A percentile compares a stretch with the other conserved stretches of the same genome.
Conservation (phyloP, 2,113 vertebrate genomes). For the Odocoileus hemionus region DNA sequence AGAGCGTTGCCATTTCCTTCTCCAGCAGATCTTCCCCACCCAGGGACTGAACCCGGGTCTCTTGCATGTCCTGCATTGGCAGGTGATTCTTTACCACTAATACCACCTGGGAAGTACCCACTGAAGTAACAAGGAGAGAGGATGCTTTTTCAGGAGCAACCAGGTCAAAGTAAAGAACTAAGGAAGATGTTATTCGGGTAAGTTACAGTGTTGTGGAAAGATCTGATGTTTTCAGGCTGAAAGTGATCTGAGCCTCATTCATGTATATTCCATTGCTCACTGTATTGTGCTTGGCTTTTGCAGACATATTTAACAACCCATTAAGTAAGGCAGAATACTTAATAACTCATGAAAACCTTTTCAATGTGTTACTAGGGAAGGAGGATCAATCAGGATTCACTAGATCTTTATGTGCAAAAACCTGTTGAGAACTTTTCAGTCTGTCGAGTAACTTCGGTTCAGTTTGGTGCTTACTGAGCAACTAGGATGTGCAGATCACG, state of each 20-base stretch:
- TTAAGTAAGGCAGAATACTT: background rate
- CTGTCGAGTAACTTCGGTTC: background rate
- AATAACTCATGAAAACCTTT: background rate
- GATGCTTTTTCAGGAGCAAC: background rate
- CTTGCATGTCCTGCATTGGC: background rate
- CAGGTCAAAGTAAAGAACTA: background rate
- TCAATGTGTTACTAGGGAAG: background rate
- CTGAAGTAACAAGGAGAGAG: background rate
- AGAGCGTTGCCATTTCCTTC: background rate
- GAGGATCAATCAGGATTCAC: background rate
- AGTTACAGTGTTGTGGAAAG: background rate
- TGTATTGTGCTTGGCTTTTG: background rate
- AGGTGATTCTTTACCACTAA: background rate
- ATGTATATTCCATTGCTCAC: background rate
- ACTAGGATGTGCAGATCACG: background rate
- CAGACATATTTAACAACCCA: background rate
- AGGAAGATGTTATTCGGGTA: background rate
- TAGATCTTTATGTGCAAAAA: background rate
- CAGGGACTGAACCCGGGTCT: background rate
- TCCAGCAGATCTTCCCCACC: background rate
- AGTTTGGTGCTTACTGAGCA: background rate
- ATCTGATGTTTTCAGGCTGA: background rate
- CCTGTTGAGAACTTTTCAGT: background rate
- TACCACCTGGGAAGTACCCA: background rate
- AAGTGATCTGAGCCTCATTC: background rate